Conservation (phyloP, 2,888 invertebrate genomes). For the Melanotus villosus region DNA sequence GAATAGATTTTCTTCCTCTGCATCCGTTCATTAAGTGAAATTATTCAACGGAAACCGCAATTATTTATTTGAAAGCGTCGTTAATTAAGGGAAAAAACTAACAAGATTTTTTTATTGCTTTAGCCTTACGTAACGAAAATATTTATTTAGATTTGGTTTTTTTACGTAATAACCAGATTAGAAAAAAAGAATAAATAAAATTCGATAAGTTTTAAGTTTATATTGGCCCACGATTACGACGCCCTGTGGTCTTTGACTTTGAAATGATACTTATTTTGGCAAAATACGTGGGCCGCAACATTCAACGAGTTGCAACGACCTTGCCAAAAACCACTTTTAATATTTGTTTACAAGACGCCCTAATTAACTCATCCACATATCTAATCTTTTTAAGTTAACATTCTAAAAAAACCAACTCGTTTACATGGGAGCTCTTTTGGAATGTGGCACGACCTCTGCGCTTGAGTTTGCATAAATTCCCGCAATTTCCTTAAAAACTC, state of each 20-base stretch:
- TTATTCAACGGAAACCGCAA: not conserved
- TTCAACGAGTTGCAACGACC: constrained; percentile 11
- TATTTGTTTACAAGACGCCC: constrained; percentile 12
- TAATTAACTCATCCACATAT: constrained; percentile 6
- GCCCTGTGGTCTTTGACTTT: not conserved
- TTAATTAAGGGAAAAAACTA: too few species aligned
- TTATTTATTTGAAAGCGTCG: not conserved
- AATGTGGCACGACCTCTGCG: too few species aligned
- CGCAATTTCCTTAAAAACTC: too few species aligned
- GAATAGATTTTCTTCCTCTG: constrained; percentile 28
- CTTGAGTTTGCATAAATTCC: too few species aligned
- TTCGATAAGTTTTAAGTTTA: not conserved
- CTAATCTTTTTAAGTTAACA: not conserved
- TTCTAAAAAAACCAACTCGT: too few species aligned
- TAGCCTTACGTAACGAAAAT: too few species aligned
- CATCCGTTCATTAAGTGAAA: constrained; percentile 6
- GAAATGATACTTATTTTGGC: not conserved
- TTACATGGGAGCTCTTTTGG: too few species aligned
- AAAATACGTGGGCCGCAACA: not conserved
- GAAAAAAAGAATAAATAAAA: not conserved
- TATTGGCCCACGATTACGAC: not conserved
- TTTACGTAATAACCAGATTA: not conserved
- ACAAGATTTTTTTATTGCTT: too few species aligned
- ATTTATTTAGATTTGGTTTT: not conserved
- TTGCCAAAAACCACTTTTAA: constrained; percentile 11